These are phyloP conservation scores for Girardia tigrina DNA, from an alignment of 2,888 invertebrate species.

Conservation along the genomic window DNA sequence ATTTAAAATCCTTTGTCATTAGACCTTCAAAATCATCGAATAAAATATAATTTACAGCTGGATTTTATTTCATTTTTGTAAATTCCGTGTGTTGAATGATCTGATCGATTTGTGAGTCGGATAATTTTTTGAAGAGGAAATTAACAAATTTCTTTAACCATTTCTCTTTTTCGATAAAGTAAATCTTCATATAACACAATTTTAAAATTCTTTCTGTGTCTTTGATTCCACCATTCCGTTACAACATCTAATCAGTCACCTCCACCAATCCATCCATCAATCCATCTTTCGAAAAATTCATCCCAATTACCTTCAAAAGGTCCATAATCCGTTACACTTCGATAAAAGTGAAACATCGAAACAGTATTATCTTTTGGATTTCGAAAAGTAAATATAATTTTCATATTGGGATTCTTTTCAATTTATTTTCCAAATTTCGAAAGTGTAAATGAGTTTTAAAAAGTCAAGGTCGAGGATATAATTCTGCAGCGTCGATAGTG, in stretches of 20 bases:
- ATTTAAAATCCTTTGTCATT: slow-evolving; percentile 24
- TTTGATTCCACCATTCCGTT: slow-evolving; percentile 25
- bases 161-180: slow-evolving; percentile 25
- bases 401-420: slow-evolving; percentile 18
- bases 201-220: background rate
- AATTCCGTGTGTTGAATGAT: background rate
- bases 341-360: slow-evolving; percentile 29
- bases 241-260: slow-evolving; percentile 25
- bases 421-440: slow-evolving; percentile 6
- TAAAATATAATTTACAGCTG: slow-evolving; percentile 21
- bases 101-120: background rate
- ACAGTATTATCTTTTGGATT: slow-evolving; percentile 31
- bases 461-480: slow-evolving; percentile 33
- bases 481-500: slow-evolving; percentile 14
- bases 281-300: slow-evolving; percentile 31
- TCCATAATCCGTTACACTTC: slow-evolving; percentile 27
- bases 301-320: slow-evolving; percentile 9
- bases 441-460: slow-evolving; percentile 30
- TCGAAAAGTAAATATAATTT: slow-evolving; percentile 7
- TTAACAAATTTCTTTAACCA: slow-evolving; percentile 31
- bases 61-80: slow-evolving; percentile 14
- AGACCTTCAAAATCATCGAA: slow-evolving; percentile 7
- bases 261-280: slow-evolving; percentile 31
- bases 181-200: slow-evolving; percentile 36
- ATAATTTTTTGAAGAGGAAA: slow-evolving; percentile 34